phyloP scores from a whole-genome alignment of 2,113 vertebrate species.

The Gavialis gangeticus region DNA sequence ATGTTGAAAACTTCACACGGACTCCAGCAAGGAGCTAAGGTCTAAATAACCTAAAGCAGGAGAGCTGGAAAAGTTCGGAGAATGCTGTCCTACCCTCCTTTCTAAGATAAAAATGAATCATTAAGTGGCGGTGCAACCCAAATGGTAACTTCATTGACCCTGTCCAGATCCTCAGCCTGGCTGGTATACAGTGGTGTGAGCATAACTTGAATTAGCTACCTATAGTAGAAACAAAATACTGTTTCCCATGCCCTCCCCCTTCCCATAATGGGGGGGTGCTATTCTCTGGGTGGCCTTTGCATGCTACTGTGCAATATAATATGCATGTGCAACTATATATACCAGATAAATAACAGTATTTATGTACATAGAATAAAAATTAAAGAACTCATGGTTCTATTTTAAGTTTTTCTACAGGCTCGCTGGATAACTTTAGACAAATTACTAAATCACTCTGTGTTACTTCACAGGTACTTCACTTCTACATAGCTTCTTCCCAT shows the following conservation, averaged over 20 bases:
- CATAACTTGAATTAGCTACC: neutral
- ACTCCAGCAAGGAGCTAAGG: neutral
- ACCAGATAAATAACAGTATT: neutral
- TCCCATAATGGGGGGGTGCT: neutral
- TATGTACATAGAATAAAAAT: neutral
- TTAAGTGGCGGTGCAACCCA: rapidly evolving
- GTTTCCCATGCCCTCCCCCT: neutral
- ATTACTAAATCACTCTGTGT: neutral
- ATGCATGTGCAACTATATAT: neutral
- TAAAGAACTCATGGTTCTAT: neutral
- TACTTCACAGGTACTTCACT: neutral
- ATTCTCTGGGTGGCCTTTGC: neutral
- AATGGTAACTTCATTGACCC: neutral
- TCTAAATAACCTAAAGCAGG: neutral
- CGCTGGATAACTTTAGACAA: neutral
- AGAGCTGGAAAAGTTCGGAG: neutral
- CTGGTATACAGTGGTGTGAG: neutral
- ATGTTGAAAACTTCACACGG: neutral
- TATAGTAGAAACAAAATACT: neutral
- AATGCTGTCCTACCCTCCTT: neutral
- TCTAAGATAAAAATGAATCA: neutral
- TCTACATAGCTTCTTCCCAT: rapidly evolving
- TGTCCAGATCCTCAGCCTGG: neutral
- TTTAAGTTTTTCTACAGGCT: neutral
- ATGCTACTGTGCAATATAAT: neutral